phyloP scores from a whole-genome alignment of 2,797 vertebrate genomes.

The Enteromius thamalakanensis region DNA sequence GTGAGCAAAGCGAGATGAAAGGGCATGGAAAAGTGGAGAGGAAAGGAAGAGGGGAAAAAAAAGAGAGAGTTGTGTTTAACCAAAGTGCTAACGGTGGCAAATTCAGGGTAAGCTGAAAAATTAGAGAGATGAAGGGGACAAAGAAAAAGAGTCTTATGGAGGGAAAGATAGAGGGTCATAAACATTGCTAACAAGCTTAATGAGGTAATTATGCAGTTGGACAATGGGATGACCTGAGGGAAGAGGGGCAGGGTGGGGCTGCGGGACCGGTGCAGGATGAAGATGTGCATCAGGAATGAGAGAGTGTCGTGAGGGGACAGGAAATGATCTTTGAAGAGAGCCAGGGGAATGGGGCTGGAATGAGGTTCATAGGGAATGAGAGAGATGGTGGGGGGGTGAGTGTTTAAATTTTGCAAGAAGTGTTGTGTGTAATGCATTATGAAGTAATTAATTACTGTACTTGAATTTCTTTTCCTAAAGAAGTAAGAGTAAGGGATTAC shows the following conservation, averaged over 20 bases:
- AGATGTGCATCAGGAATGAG: slow-evolving; percentile 36
- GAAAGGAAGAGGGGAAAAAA: not conserved
- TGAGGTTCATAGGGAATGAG: slow-evolving; percentile 18
- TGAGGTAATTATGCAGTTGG: slow-evolving; percentile 70
- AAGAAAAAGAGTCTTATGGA: slow-evolving; percentile 40
- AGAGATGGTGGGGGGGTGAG: slow-evolving; percentile 5
- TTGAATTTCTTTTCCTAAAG: not conserved
- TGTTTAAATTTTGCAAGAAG: not conserved
- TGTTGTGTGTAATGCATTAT: not conserved
- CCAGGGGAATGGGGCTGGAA: not conserved
- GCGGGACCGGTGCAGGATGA: slow-evolving; percentile 28
- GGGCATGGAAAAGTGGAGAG: slow-evolving; percentile 29
- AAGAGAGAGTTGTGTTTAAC: slow-evolving; percentile 28
- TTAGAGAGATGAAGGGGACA: slow-evolving; percentile 20
- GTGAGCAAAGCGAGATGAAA: slow-evolving; percentile 56
- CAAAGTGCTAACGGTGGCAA: slow-evolving; percentile 23
- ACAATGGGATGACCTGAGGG: slow-evolving; percentile 62
- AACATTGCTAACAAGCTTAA: slow-evolving; percentile 71
- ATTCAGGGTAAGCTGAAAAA: slow-evolving; percentile 40
- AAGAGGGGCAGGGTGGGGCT: slow-evolving; percentile 53
- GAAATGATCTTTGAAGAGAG: slow-evolving; percentile 36
- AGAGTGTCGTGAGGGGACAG: slow-evolving; percentile 9
- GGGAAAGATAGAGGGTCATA: slow-evolving; percentile 16
- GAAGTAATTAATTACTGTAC: not conserved
- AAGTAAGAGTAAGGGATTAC: too few species aligned